Evolutionary conservation across 2,888 invertebrate genomes (phyloP).

Genomic region (Flexamia atlantica): DNA sequence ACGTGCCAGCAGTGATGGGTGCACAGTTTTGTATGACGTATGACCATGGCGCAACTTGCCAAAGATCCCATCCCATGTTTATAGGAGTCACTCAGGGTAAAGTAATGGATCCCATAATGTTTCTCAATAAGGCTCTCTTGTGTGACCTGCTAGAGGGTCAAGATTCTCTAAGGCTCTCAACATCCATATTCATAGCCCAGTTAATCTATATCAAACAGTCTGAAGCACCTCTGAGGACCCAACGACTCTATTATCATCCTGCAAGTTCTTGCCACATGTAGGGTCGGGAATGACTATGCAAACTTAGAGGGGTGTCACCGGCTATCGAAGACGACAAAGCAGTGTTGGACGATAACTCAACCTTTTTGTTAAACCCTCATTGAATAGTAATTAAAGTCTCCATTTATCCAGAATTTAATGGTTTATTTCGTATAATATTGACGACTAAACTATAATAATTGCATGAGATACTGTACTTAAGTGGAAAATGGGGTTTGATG

Average conservation of each 20-base stretch:
- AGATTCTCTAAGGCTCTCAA: neutral
- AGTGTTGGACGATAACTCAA: neutral
- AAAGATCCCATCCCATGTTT: neutral
- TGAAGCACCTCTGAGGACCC: slow-evolving; percentile 24
- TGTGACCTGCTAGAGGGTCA: neutral
- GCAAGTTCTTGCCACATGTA: neutral
- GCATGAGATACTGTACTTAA: no score
- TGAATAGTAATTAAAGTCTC: no score
- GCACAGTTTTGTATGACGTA: no score
- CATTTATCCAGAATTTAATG: no score
- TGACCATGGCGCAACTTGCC: neutral
- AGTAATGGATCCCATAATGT: slow-evolving; percentile 29
- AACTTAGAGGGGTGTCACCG: neutral
- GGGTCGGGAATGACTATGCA: slow-evolving; percentile 34
- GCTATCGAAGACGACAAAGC: slow-evolving; percentile 6
- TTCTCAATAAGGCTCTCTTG: slow-evolving; percentile 19
- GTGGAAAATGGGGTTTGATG: no score
- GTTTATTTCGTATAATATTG: no score
- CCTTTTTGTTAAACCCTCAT: neutral
- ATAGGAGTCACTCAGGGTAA: slow-evolving; percentile 1
- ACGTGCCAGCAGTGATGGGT: no score
- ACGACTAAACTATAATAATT: no score
- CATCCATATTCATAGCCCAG: slow-evolving; percentile 46
- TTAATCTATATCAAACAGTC: slow-evolving; percentile 33
- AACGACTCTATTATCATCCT: slow-evolving; percentile 28